Percentiles rank a stretch among this genome's conserved stretches.
Conservation (phyloP, 2,113 vertebrate genomes). For the Apaloderma vittatum region DNA sequence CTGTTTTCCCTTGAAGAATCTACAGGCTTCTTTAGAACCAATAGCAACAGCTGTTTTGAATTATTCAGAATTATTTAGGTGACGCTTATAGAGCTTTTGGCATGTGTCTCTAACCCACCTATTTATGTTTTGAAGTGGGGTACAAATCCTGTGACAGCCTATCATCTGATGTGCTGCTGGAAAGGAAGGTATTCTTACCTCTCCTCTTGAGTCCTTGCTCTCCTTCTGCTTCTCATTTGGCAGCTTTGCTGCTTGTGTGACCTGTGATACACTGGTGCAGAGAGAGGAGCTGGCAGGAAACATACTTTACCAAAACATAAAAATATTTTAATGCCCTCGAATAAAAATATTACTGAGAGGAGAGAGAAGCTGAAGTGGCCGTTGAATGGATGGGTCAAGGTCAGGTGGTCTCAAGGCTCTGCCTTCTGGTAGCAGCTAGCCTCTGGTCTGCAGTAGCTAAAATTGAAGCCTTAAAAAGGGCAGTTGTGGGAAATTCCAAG, state of each 20-base stretch:
- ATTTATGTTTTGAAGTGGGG: neutral
- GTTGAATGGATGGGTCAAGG: neutral
- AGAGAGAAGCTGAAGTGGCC: neutral
- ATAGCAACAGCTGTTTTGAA: neutral
- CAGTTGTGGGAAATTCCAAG: neutral
- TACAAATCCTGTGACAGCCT: neutral
- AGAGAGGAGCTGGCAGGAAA: neutral
- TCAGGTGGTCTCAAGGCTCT: neutral
- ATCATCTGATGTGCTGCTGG: neutral
- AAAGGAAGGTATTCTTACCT: neutral
- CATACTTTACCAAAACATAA: neutral
- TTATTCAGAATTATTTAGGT: neutral
- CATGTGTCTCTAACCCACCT: neutral
- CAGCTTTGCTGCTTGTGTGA: neutral
- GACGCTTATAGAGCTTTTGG: neutral
- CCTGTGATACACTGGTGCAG: neutral
- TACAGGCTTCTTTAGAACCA: neutral
- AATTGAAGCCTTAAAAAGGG: neutral
- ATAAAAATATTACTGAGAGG: neutral
- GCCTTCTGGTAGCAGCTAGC: neutral
- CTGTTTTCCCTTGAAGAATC: neutral
- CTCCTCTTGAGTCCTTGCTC: accelerated
- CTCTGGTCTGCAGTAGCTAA: neutral
- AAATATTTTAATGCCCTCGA: neutral
- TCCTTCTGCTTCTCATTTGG: neutral